Base-by-base conservation (phyloP, 2,888 invertebrate genomes). In the Nysson spinosus region DNA sequence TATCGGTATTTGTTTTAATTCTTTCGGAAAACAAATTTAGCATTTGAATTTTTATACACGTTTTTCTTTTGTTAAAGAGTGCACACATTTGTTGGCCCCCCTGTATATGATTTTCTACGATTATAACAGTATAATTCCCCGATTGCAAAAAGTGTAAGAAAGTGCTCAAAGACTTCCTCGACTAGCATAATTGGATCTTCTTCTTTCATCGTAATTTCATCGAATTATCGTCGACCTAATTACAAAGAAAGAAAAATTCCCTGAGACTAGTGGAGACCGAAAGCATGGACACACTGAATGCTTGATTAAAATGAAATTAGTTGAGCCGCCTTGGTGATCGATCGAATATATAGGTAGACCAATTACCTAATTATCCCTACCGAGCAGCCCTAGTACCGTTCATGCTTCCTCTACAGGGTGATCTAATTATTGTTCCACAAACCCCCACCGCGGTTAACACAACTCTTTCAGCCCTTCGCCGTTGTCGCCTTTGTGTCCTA, bases 361-460 rank as follows among this genome's bases (percentile, higher is more conserved):
- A 78, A 78, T 82, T 77, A 79, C 75, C 77, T 78, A 77, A 80
- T 82, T 79, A 77, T 72, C 69, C 64, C 68, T 37, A 35, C 52
- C 65, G 49, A 44, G 37, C 54, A 42, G 62, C 66, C 64, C 55
- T 57, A n/a, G n/a, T 60, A 63, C 64, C 71, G 60, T 68, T 69
- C 67, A 39, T 56, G 66, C 55, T 63, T 74, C 57, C 73, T 69
- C 72, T 44, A 64, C 47, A 50, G 69, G 61, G 50, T 72, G 78
- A 83, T 83, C 78, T 82, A 81, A 83, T 82, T 82, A 82, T 79
- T 75, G 78, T 74, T 71, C 75, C 64, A 63, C 75, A 64, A 72
- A 70, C 66, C 73, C 80, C 49, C 39, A 35, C 35, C 49, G 32
- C 34, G 49, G 40, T n/a, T n/a, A 43, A 49, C 50, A 51, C 69